These are phyloP conservation scores for Perodicticus potto DNA, from an alignment of 2,797 vertebrate species.

Conservation along the genomic window DNA sequence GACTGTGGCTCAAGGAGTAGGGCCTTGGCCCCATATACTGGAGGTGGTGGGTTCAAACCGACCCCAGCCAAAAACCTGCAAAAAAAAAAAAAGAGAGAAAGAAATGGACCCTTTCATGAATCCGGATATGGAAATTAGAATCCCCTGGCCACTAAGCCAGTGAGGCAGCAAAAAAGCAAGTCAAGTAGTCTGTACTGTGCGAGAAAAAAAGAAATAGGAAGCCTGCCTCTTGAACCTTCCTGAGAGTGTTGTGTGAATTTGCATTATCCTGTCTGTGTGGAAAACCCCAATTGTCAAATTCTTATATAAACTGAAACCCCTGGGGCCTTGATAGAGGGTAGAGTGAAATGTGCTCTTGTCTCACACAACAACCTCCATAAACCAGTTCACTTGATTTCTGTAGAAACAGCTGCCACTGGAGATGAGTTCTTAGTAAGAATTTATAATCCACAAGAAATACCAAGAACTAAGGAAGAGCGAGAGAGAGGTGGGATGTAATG, in stretches of 20 bases:
- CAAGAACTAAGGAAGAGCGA: neutral
- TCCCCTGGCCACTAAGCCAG: neutral
- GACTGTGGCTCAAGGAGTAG: too few relatives aligned
- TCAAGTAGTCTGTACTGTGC: neutral
- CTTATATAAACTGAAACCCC: conserved; percentile 31
- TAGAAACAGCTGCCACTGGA: neutral
- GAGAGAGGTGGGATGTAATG: neutral
- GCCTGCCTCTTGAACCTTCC: neutral
- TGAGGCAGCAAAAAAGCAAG: neutral
- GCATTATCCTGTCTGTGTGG: conserved; percentile 51
- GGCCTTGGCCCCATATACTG: too few relatives aligned
- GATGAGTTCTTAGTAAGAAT: neutral
- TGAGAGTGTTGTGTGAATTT: conserved; percentile 44
- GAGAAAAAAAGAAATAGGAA: neutral
- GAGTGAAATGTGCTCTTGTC: neutral
- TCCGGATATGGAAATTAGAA: neutral
- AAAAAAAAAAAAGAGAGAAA: too few relatives aligned
- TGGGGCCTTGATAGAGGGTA: neutral
- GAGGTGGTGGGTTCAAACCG: too few relatives aligned
- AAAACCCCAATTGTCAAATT: conserved; percentile 57
- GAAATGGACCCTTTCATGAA: neutral
- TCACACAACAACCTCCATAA: neutral
- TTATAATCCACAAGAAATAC: neutral
- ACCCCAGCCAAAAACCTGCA: too few relatives aligned
- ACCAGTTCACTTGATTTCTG: neutral